Evolutionary conservation across 2,113 vertebrate species (phyloP), one percentile per base, ranked within the genome.

Genomic region (Lontra canadensis): DNA sequence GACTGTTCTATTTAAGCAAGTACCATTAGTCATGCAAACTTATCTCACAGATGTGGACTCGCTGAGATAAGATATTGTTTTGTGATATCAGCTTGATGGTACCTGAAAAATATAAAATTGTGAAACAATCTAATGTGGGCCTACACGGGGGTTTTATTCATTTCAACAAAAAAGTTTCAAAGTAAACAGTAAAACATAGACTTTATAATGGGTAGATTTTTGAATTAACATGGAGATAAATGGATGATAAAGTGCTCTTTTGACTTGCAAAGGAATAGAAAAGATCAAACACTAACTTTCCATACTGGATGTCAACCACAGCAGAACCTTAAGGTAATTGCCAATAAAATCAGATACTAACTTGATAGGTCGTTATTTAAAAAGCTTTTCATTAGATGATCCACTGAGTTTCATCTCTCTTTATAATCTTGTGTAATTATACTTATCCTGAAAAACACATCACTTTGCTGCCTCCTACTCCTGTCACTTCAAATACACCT

Each of bases 181-280:
- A 76, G 63, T 78, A 69, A 92, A 36, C 25, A 49, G 34, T 31
- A 90, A 71, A 61, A 34, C 13, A 57, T 12, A 69, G 11, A n/a
- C 73, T 95, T 80, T 91, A 74, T n/a, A 59, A 26, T 59, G 42
- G 23, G 17, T 49, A 83, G 15, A 6, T 11, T 95, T 86, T 84
- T 73, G 17, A 85, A 86, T 63, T n/a, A 39, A 91, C 47, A 71
- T 3, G 63, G 71, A 73, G 49, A 81, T 39, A 86, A 90, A 39
- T 52, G 78, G 47, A 20, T 31, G 12, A 52, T 47, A 65, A 69
- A 65, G 5, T 78, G 15, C 2, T 57, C 31, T 78, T 87, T 86
- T 97, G 47, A 86, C 26, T 85, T 71, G 6, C 78, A 89, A 91
- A 94, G 47, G 25, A 76, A 94, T 92, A 44, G 34, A 74, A 79